These are phyloP conservation scores for Ornithorhynchus anatinus DNA, from an alignment of 2,113 vertebrate species.

Conservation along the genomic window DNA sequence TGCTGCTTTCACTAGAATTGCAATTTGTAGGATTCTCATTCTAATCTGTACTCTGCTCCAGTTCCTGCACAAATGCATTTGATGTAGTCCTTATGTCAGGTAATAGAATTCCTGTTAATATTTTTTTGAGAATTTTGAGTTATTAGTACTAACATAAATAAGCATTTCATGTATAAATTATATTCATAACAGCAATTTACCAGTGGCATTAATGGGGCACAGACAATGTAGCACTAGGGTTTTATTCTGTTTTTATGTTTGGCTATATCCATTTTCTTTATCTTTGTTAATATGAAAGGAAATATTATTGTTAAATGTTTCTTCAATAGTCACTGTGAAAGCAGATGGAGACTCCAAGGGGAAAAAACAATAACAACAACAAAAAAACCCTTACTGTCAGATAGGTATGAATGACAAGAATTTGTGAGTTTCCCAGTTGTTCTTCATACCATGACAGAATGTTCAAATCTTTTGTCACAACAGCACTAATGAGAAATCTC, in stretches of 20 bases:
- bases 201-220: not conserved
- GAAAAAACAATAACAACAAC: not conserved
- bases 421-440: not conserved
- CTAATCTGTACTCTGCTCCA: not conserved
- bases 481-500: no score
- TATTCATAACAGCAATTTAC: not conserved
- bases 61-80: not conserved
- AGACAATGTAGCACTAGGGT: not conserved
- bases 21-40: not conserved
- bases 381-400: no score
- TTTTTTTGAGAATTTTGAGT: not conserved
- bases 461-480: no score
- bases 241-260: slow-evolving; percentile 12
- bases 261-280: not conserved
- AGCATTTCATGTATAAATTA: not conserved
- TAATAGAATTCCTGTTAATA: not conserved
- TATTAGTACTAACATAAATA: not conserved
- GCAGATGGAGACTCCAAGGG: not conserved
- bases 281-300: not conserved
- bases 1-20: not conserved
- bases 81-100: not conserved
- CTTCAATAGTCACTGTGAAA: not conserved
- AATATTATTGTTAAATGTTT: not conserved
- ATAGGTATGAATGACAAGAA: not conserved
- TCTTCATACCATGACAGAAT: no score